Base-by-base conservation (phyloP, 2,888 invertebrate species). In the Ophioninae sp. region DNA sequence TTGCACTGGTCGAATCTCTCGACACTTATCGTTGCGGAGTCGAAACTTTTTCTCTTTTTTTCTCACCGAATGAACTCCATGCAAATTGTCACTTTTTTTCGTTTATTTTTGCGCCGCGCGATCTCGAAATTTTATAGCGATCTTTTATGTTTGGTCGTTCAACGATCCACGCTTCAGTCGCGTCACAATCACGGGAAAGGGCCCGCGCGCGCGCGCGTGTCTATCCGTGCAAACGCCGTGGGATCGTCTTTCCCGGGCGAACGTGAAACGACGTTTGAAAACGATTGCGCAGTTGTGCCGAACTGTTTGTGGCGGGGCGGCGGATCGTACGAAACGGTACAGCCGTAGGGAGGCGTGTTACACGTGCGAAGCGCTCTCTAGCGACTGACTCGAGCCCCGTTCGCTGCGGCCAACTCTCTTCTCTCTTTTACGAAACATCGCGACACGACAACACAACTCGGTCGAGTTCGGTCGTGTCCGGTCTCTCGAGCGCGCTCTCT, bases 331-430 rank as follows among this genome's bases (percentile, higher is more conserved):
- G 84, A 69, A 71, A 77, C 68, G 68, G 68, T 61, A 69, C 39
- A 87, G 87, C 88, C 91, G 90, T 88, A 85, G 84, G 81, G 78
- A 79, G 87, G 77, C 88, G 88, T 90, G 81, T 68, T 67, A 64
- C 83, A 86, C 91, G 86, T 87, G 87, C 72, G 85, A 88, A 90
- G 90, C 92, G 91, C 91, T 91, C 91, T 89, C 90, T 90, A 82
- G 90, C 91, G 91, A 91, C 90, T 91, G 91, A 90, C 86, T 83
- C 79, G 79, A 74, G 86, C 84, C 84, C 83, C 81, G 80, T 80
- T 79, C 75, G 77, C 64, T 86, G 87, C 90, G 87, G 84, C 87
- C 88, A 84, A 86, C 86, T 78, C 86, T 83, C 86, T 84, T 39
- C 73, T 59, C 44, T 20, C 51, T 10, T 37, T 23, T 39, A 68